A percentile compares a stretch with the other conserved stretches of the same genome.
phyloP scores from a whole-genome alignment of 2,888 invertebrate genomes.

The Trachelus stipa region DNA sequence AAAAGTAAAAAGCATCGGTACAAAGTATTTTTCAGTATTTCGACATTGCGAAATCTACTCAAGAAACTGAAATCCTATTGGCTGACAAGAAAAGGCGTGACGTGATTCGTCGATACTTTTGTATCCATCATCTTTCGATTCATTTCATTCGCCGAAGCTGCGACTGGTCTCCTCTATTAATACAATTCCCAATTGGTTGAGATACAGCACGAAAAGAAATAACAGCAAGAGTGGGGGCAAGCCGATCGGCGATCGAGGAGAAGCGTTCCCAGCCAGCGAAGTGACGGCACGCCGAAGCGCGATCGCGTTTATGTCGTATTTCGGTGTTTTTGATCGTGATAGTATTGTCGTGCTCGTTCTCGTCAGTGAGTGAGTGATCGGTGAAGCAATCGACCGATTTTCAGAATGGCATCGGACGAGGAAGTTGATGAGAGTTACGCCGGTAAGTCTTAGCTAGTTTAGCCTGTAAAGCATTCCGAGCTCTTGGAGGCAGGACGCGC shows the following conservation, averaged over 20 bases:
- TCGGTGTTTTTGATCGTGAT: conserved; percentile 37
- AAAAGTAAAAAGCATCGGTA: background rate
- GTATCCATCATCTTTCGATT: background rate
- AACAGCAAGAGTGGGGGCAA: conserved; percentile 26
- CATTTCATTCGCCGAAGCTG: background rate
- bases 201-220: background rate
- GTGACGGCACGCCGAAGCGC: conserved; percentile 47
- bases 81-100: background rate
- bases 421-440: conserved; percentile 88
- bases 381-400: conserved; percentile 17
- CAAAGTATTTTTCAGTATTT: too few species aligned
- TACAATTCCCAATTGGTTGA: background rate
- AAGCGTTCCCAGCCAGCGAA: conserved; percentile 18
- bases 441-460: conserved; percentile 73
- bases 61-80: background rate
- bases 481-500: conserved; percentile 57
- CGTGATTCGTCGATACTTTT: background rate
- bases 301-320: conserved; percentile 49
- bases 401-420: conserved; percentile 85
- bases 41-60: background rate
- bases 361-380: conserved; percentile 20
- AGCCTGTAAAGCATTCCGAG: conserved; percentile 30
- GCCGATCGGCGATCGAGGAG: conserved; percentile 25
- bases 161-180: background rate
- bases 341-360: conserved; percentile 19